Conservation (phyloP, 1,140 invertebrate species). For the Scaptodrosophila lebanonensis region DNA sequence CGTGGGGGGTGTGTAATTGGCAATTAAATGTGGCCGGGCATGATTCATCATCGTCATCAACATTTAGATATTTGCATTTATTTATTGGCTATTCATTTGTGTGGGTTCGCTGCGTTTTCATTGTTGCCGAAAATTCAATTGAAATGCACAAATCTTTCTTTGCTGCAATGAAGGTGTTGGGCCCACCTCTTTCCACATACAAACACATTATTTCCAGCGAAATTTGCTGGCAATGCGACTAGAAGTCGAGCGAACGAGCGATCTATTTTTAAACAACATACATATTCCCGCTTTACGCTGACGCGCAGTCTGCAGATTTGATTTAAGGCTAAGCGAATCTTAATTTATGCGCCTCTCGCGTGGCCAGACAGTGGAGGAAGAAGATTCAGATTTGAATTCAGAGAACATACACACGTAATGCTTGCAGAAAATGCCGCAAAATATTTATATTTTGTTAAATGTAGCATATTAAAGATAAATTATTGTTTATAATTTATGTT, state of each 20-base stretch:
- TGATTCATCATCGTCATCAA: too few relatives aligned
- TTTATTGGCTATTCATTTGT: too few relatives aligned
- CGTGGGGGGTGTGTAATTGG: constrained; percentile 50
- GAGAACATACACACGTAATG: constrained; percentile 17
- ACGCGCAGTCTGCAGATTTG: constrained; percentile 45
- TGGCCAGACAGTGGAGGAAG: constrained; percentile 46
- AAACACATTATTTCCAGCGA: too few relatives aligned
- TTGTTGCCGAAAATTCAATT: too few relatives aligned
- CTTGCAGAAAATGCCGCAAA: constrained; percentile 32
- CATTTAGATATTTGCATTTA: too few relatives aligned
- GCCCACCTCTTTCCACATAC: too few relatives aligned
- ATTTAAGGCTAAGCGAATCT: constrained; percentile 60
- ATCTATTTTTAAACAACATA: constrained; percentile 23
- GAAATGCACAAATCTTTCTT: too few relatives aligned
- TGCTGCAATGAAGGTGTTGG: too few relatives aligned
- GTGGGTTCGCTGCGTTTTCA: too few relatives aligned
- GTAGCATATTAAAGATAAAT: constrained; percentile 60
- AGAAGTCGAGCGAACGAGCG: too few relatives aligned
- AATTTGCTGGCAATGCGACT: too few relatives aligned
- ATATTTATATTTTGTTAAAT: constrained; percentile 9
- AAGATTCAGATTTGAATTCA: constrained; percentile 2
- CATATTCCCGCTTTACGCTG: constrained; percentile 1
- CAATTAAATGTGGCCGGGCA: constrained; percentile 43
- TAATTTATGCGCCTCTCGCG: constrained; percentile 65
- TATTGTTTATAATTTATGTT: constrained; percentile 72